Evolutionary conservation across 2,888 invertebrate species (phyloP).

Genomic region (Netelia inedita): DNA sequence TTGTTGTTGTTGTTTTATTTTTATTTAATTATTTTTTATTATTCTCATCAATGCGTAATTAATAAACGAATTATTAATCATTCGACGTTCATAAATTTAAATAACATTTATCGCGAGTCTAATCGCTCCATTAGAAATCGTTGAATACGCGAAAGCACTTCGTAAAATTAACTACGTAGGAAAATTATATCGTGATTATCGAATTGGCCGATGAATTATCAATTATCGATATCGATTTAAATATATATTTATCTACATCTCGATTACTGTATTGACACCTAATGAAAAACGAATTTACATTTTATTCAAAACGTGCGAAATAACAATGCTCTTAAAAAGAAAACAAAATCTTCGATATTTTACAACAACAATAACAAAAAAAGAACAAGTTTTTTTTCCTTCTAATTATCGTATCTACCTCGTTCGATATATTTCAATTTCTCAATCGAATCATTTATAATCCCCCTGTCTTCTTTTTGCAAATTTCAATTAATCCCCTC

Average conservation of each 20-base stretch:
- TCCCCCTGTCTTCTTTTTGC: background rate
- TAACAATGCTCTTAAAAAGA: background rate
- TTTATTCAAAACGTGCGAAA: background rate
- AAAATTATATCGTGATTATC: too few relatives aligned
- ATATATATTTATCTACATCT: background rate
- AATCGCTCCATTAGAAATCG: background rate
- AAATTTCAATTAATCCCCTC: slow-evolving; percentile 32
- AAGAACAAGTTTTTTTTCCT: background rate
- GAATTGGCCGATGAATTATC: too few relatives aligned
- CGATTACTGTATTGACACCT: too few relatives aligned
- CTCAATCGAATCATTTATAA: background rate
- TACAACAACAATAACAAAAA: too few relatives aligned
- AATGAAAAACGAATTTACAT: background rate
- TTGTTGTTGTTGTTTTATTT: too few relatives aligned
- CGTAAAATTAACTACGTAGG: too few relatives aligned
- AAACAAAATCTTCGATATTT: too few relatives aligned
- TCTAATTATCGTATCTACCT: background rate
- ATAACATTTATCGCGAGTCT: background rate
- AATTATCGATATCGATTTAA: background rate
- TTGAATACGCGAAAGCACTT: too few relatives aligned
- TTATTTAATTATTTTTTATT: background rate
- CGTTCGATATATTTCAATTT: background rate
- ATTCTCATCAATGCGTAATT: background rate
- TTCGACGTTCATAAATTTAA: background rate
- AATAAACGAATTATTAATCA: background rate